Percentiles rank a stretch among this genome's conserved stretches.
These are phyloP conservation scores for Scaptodrosophila lebanonensis DNA, from an alignment of 1,140 invertebrate genomes.

Conservation along the genomic window DNA sequence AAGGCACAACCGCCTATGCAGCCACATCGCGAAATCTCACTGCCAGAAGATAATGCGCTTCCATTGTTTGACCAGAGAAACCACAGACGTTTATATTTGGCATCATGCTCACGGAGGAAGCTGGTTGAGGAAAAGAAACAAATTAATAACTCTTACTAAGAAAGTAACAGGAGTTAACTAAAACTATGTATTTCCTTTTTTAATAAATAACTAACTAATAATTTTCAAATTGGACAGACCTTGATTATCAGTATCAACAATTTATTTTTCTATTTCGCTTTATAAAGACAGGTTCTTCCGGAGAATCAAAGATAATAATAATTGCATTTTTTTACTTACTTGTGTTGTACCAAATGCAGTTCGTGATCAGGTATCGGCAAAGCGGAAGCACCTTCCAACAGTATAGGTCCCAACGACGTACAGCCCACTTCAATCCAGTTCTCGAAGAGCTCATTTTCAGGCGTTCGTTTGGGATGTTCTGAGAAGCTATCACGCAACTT, in stretches of 20 bases:
- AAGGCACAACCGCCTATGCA: constrained; percentile 96
- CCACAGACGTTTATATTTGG: constrained; percentile 91
- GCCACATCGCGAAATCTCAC: constrained; percentile 85
- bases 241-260: no score
- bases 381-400: constrained; percentile 94
- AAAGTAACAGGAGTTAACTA: no score
- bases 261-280: no score
- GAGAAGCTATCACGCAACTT: constrained; percentile 59
- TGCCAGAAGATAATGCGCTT: constrained; percentile 58
- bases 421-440: constrained; percentile 96
- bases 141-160: no score
- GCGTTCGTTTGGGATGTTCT: constrained; percentile 56
- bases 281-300: no score
- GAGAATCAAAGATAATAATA: no score
- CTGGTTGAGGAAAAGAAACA: constrained; percentile 57
- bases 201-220: neutral
- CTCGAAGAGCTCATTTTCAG: constrained; percentile 78
- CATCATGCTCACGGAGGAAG: constrained; percentile 93
- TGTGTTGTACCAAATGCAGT: constrained; percentile 87
- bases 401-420: constrained; percentile 91
- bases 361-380: constrained; percentile 85
- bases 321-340: constrained; percentile 72
- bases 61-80: constrained; percentile 92
- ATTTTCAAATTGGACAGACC: no score
- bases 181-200: no score